Conservation (phyloP, 2,797 vertebrate species). For the Dipus sagitta region DNA sequence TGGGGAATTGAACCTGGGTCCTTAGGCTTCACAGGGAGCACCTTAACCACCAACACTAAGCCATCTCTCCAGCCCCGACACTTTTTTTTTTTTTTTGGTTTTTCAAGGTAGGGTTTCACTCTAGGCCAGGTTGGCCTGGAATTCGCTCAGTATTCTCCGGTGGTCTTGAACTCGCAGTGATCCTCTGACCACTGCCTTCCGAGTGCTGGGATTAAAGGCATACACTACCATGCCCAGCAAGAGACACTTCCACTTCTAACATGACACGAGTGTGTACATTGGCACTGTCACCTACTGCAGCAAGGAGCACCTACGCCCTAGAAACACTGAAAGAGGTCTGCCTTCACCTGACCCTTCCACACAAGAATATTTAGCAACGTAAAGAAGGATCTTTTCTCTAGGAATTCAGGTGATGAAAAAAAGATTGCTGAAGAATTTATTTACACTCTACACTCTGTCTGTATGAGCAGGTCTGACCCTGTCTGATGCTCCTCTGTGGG, state of each 20-base stretch:
- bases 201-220: too few species aligned
- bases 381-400: neutral
- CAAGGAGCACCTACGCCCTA: neutral
- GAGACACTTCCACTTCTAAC: neutral
- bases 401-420: neutral
- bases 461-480: neutral
- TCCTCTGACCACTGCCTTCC: too few species aligned
- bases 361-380: neutral
- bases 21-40: too few species aligned
- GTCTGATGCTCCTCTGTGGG: neutral
- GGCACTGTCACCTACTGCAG: neutral
- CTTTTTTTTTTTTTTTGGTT: too few species aligned
- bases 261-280: neutral
- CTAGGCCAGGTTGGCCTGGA: too few species aligned
- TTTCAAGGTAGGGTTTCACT: too few species aligned
- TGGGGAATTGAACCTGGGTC: too few species aligned
- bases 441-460: neutral
- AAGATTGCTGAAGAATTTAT: neutral
- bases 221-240: too few species aligned
- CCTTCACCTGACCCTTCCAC: neutral
- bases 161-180: too few species aligned
- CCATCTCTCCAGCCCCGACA: too few species aligned
- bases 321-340: neutral
- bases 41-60: too few species aligned
- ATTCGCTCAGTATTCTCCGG: too few species aligned